Percentiles rank a stretch among this genome's conserved stretches.
Conservation (phyloP, 2,888 invertebrate genomes). For the Anorthoa munda region DNA sequence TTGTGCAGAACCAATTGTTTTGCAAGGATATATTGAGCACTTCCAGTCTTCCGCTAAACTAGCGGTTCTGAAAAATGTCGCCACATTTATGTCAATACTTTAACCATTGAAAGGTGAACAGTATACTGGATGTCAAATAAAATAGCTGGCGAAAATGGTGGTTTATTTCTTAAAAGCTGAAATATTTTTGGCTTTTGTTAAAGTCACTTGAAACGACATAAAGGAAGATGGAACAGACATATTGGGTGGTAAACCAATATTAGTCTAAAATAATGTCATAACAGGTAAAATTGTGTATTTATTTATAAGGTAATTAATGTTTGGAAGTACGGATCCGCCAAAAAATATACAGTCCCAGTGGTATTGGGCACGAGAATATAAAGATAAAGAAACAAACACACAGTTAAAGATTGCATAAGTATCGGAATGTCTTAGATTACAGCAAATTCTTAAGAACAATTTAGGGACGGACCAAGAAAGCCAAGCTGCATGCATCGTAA, state of each 20-base stretch:
- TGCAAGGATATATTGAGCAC: constrained; percentile 60
- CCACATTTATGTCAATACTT: constrained; percentile 49
- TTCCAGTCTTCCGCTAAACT: constrained; percentile 47
- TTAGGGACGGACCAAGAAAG: neutral
- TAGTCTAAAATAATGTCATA: neutral
- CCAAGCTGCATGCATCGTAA: neutral
- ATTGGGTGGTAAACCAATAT: neutral
- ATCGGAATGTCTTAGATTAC: too few species aligned
- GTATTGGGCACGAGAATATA: too few species aligned
- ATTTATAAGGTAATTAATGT: neutral
- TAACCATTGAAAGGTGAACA: constrained; percentile 23
- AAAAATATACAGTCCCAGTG: too few species aligned
- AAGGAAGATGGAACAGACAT: neutral
- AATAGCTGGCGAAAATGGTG: constrained; percentile 7
- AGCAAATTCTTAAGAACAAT: neutral
- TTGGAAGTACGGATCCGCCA: neutral
- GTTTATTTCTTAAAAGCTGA: neutral
- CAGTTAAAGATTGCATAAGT: too few species aligned
- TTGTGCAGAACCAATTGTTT: constrained; percentile 78
- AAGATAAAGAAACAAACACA: too few species aligned
- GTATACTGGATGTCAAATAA: constrained; percentile 7
- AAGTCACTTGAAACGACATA: neutral
- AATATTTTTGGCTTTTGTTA: neutral
- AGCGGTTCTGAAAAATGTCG: constrained; percentile 41
- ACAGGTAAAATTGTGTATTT: neutral